Evolutionary conservation across 2,797 vertebrate genomes (phyloP).

Genomic region (Falco concolor): DNA sequence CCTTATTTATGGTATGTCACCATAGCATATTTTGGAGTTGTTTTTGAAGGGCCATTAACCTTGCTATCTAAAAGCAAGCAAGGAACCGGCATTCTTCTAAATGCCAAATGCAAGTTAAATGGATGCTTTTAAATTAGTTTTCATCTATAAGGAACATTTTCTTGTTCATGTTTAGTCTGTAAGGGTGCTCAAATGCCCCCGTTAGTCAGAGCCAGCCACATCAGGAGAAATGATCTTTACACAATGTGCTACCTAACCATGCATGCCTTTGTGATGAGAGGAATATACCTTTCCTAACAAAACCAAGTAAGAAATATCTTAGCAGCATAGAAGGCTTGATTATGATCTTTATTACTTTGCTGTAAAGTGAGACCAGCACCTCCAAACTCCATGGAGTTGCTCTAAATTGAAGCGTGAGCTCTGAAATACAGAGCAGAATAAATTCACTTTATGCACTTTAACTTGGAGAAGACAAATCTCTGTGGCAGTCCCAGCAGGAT

Average conservation of each 20-base stretch:
- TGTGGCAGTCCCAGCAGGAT: background rate
- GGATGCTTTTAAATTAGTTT: background rate
- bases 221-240: conserved; percentile 7
- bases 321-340: background rate
- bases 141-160: background rate
- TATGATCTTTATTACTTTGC: conserved; percentile 50
- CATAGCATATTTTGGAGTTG: background rate
- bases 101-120: conserved; percentile 11
- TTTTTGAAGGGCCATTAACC: conserved; percentile 16
- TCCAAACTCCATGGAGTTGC: background rate
- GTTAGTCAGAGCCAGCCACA: background rate
- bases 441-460: conserved; percentile 8
- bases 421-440: conserved; percentile 31
- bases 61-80: conserved; percentile 1
- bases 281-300: conserved; percentile 3
- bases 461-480: background rate
- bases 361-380: background rate
- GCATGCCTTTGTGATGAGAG: conserved; percentile 7
- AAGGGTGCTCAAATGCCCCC: background rate
- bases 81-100: background rate
- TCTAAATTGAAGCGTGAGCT: conserved; percentile 26
- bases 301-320: conserved; percentile 4
- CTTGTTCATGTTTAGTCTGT: conserved; percentile 4
- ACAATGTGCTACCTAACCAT: background rate
- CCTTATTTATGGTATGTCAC: background rate